A percentile compares a stretch with the other conserved stretches of the same genome.
Conservation (phyloP, 1,140 invertebrate genomes). For the Octopus sinensis region DNA sequence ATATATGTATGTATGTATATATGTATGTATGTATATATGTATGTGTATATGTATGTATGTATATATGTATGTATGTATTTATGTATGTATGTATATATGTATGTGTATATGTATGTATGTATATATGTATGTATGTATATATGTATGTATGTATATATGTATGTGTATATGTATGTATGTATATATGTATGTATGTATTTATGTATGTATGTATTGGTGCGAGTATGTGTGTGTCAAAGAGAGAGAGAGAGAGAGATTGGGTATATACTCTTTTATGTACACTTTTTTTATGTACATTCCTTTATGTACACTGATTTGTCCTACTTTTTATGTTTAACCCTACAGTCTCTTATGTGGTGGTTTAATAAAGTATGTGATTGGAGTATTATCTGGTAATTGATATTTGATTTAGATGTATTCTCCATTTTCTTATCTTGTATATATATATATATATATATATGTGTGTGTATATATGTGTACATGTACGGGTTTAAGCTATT, state of each 20-base stretch:
- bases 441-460: neutral
- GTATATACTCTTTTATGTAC: no score
- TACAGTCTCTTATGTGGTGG: no score
- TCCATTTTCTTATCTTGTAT: no score
- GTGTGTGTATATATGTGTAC: neutral
- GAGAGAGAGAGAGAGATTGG: no score
- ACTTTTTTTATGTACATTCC: no score
- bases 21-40: neutral
- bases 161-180: neutral
- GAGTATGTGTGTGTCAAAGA: neutral
- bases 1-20: neutral
- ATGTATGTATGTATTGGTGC: neutral
- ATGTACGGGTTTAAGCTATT: neutral
- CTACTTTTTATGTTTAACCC: no score
- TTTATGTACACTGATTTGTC: neutral
- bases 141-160: neutral
- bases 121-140: neutral
- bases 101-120: neutral
- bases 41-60: neutral
- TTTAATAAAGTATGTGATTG: no score
- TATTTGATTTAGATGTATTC: no score
- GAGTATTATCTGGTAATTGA: no score
- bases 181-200: neutral
- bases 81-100: neutral
- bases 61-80: neutral